Percentiles rank a stretch among this genome's conserved stretches.
These are phyloP conservation scores for Meda fulgida DNA, from an alignment of 2,797 vertebrate genomes.

Conservation along the genomic window DNA sequence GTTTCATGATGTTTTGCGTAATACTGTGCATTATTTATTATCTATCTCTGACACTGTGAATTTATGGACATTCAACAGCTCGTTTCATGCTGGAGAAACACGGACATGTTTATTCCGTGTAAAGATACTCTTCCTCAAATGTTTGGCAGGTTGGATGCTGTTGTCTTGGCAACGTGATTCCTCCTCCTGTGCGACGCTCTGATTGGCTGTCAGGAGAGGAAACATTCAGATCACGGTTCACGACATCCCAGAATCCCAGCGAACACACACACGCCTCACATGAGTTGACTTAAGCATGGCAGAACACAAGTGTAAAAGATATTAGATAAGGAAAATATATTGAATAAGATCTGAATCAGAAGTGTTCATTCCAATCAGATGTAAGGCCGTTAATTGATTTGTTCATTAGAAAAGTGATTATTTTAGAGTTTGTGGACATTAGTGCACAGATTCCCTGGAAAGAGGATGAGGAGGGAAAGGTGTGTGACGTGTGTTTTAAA, in stretches of 20 bases:
- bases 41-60: neutral
- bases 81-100: neutral
- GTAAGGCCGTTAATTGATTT: conserved; percentile 20
- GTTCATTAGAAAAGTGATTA: conserved; percentile 33
- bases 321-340: neutral
- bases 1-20: neutral
- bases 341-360: neutral
- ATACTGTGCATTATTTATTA: neutral
- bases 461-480: conserved; percentile 7
- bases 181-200: conserved; percentile 11
- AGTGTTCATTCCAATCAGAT: neutral
- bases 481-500: conserved; percentile 39
- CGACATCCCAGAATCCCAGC: neutral
- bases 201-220: neutral
- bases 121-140: neutral
- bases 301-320: neutral
- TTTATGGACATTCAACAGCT: neutral
- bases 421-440: conserved; percentile 6
- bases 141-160: conserved; percentile 1
- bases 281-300: neutral
- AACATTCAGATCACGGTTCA: conserved; percentile 1
- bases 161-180: conserved; percentile 37
- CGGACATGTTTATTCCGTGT: neutral
- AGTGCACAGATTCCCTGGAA: conserved; percentile 35
- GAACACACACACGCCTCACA: neutral